phyloP scores from a whole-genome alignment of 2,888 invertebrate species.

The Bugula neritina region DNA sequence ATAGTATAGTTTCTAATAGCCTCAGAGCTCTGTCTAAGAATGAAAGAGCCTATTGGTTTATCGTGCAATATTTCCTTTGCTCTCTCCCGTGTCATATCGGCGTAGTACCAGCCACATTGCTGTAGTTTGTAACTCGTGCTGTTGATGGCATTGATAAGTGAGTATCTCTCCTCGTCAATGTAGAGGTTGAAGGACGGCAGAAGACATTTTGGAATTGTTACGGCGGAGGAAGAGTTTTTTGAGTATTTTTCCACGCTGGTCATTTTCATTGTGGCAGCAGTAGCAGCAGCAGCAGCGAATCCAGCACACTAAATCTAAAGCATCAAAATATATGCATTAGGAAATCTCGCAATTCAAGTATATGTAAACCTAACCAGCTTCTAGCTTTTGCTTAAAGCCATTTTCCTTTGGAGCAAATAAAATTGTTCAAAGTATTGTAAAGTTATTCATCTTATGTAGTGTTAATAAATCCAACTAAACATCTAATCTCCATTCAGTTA shows the following conservation, averaged over 20 bases:
- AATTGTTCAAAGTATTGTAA: no score
- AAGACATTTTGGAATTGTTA: neutral
- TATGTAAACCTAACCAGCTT: no score
- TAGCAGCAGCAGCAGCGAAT: no score
- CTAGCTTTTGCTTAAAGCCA: no score
- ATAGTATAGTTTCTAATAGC: neutral
- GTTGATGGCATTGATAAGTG: conserved; percentile 18
- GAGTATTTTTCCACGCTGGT: neutral
- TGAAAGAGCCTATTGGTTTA: neutral
- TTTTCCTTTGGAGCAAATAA: no score
- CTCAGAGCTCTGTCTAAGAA: conserved; percentile 18
- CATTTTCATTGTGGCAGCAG: conserved; percentile 24
- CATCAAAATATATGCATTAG: no score
- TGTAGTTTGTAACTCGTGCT: conserved; percentile 10
- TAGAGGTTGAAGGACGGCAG: conserved; percentile 1
- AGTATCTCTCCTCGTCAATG: conserved; percentile 13
- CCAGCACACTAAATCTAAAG: no score
- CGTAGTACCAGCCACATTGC: conserved; percentile 21
- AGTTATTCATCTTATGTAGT: no score
- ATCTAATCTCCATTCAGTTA: no score
- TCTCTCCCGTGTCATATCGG: conserved; percentile 6
- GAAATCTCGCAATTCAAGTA: no score
- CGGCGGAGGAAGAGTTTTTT: neutral
- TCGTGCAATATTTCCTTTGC: conserved; percentile 4
- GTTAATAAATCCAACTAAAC: no score